phyloP scores from a whole-genome alignment of 2,888 invertebrate genomes.

The Leptura quadrifasciata region DNA sequence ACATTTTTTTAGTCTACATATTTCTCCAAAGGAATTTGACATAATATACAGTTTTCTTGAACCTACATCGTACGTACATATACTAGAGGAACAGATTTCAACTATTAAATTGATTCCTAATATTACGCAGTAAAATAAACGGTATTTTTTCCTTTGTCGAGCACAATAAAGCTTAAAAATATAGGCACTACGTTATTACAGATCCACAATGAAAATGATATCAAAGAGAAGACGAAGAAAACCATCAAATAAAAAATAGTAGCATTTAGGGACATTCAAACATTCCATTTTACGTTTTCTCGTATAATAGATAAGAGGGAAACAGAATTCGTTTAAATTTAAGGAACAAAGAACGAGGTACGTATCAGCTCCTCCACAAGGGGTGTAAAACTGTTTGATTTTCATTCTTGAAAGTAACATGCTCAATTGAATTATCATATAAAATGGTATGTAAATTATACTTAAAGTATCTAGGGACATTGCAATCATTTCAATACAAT shows the following conservation, averaged over 20 bases:
- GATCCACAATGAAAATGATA: conserved; percentile 25
- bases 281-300: conserved; percentile 26
- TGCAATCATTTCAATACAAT: no score
- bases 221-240: conserved; percentile 29
- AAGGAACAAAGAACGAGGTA: conserved; percentile 8
- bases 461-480: background rate
- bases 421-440: background rate
- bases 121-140: background rate
- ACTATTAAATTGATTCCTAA: conserved; percentile 1
- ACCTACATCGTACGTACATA: no score
- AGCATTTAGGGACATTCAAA: conserved; percentile 34
- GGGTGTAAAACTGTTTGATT: background rate
- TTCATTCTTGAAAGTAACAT: background rate
- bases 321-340: conserved; percentile 12
- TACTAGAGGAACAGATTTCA: background rate
- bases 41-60: no score
- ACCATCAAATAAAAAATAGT: conserved; percentile 36
- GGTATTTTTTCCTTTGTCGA: conserved; percentile 15
- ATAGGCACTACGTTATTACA: conserved; percentile 29
- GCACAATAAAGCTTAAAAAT: conserved; percentile 24
- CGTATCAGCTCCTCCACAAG: background rate
- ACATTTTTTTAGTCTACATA: no score
- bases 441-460: background rate
- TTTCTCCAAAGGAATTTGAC: no score
- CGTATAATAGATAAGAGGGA: conserved; percentile 20